These are phyloP conservation scores for Urocitellus parryii DNA, from an alignment of 2,113 vertebrate species.

Conservation along the genomic window DNA sequence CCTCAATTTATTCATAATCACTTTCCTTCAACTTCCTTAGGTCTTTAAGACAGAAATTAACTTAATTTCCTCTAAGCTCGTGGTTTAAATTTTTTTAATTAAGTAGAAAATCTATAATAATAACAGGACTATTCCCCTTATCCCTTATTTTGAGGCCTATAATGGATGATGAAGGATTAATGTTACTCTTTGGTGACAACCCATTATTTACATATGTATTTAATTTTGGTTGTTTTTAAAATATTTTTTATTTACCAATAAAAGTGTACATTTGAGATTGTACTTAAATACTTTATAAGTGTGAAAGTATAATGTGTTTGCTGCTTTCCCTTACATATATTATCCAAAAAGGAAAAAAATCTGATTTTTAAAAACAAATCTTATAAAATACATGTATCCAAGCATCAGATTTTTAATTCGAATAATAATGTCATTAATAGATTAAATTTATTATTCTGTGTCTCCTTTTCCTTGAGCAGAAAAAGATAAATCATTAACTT, in stretches of 20 bases:
- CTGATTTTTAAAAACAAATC: slow-evolving; percentile 37
- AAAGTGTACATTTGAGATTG: slow-evolving; percentile 25
- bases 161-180: neutral
- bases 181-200: neutral
- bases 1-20: neutral
- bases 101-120: neutral
- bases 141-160: neutral
- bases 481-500: neutral
- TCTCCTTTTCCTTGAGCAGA: slow-evolving; percentile 34
- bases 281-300: slow-evolving; percentile 54
- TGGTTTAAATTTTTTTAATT: neutral
- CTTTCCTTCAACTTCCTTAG: neutral
- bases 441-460: neutral
- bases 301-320: neutral
- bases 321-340: neutral
- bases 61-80: neutral
- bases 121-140: neutral
- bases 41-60: slow-evolving; percentile 27
- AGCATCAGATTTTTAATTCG: neutral
- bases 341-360: too few relatives aligned
- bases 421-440: slow-evolving; percentile 6
- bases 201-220: neutral
- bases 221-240: slow-evolving; percentile 31
- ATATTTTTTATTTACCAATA: slow-evolving; percentile 48
- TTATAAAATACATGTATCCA: slow-evolving; percentile 21